Base-by-base conservation (phyloP, 2,888 invertebrate species). In the Hetaerina titia region DNA sequence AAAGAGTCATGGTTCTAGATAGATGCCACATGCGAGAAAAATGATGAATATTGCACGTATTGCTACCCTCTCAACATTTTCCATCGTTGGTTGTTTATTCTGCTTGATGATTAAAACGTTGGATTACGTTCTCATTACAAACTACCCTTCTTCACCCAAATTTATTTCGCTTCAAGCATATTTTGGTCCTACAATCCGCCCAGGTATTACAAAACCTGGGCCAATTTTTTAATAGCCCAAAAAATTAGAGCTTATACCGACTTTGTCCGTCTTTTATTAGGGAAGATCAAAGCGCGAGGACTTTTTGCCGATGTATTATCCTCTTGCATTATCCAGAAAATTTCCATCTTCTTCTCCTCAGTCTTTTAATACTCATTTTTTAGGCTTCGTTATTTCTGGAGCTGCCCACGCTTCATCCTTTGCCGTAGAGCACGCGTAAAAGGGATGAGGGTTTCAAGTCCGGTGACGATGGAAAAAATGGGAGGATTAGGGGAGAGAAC, bases 251-350 rank as follows among this genome's bases (percentile, higher is more conserved):
- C 81, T 81, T 31, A 31, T 11, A 22, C 31, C 81, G 6, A 15
- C 81, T 81, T 81, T 81, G 81, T 81, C 25, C 81, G 81, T 81
- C 81, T 81, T 81, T 81, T 31, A 81, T 81, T 81, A 81, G 31
- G 1, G 81, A 81, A 81, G 81, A 81, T 81, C 81, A 81, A 81
- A 81, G 81, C 31, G 31, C 9, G 22, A 81, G 81, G 81, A 81
- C 25, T 81, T 81, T 31, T 31, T 81, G 31, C 15, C 81, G 81
- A 25, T 81, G 81, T 31, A 81, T 81, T 31, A 81, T 81, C 31
- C 31, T 22, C 69, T 22, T 81, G 31, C 13, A 81, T 81, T 15
- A 81, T 81, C 13, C 31, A 81, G 31, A 81, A 31, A 4, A 13
- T 31, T 31, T 11, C 31, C 45, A 1, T 31, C 31, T 81, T 81